Conservation (phyloP, 35 echinoderm and acorn worm genomes). For the Diadema setosum region DNA sequence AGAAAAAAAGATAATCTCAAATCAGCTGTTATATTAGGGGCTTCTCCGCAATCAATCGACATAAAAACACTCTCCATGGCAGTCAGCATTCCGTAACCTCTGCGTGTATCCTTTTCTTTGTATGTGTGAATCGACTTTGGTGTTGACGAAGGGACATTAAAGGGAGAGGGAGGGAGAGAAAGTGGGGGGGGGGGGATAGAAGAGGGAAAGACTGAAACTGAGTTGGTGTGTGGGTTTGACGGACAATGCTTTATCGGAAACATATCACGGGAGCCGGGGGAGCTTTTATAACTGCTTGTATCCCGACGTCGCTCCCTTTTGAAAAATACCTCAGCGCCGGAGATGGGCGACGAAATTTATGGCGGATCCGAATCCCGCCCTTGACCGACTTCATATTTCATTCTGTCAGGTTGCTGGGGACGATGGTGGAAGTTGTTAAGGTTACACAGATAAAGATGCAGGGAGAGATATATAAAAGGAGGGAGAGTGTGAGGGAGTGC, state of each 20-base stretch:
- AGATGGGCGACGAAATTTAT: not conserved
- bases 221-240: not conserved
- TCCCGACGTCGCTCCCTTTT: not conserved
- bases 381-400: not conserved
- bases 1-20: not conserved
- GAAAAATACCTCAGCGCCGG: not conserved
- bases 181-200: too few relatives aligned
- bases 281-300: not conserved
- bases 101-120: too few relatives aligned
- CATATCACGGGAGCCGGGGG: not conserved
- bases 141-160: too few relatives aligned
- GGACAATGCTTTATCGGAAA: constrained; percentile 6
- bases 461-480: not conserved
- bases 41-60: not conserved
- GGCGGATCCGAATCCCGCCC: not conserved
- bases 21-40: not conserved
- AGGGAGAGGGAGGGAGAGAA: too few relatives aligned
- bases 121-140: too few relatives aligned
- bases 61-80: too few relatives aligned
- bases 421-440: not conserved
- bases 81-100: too few relatives aligned
- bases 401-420: not conserved
- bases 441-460: not conserved
- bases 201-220: not conserved
- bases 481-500: not conserved